Evolutionary conservation across 1,140 invertebrate species (phyloP).

Genomic region (Caenorhabditis latens): DNA sequence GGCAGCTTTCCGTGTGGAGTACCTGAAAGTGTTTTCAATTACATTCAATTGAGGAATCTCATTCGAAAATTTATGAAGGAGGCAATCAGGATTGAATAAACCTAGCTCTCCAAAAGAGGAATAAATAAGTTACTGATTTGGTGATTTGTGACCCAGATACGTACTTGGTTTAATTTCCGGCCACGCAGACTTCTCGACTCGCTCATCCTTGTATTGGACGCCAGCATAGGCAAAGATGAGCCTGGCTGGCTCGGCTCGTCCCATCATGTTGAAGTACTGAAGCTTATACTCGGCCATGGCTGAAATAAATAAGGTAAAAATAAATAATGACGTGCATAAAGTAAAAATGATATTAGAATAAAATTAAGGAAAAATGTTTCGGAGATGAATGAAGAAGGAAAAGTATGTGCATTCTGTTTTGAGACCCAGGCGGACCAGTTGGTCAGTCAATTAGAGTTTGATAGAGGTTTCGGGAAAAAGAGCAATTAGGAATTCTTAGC

Average conservation of each 20-base stretch:
- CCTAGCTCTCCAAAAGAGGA: neutral
- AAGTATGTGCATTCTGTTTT: neutral
- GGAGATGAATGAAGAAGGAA: neutral
- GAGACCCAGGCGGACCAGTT: neutral
- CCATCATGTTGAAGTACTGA: constrained; percentile 67
- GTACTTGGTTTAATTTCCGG: constrained; percentile 63
- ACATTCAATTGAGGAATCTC: neutral
- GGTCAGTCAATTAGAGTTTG: neutral
- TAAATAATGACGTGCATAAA: neutral
- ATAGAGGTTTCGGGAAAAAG: neutral
- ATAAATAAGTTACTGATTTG: neutral
- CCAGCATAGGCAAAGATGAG: constrained; percentile 68
- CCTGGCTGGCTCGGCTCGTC: constrained; percentile 67
- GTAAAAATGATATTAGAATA: neutral
- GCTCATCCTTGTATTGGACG: constrained; percentile 66
- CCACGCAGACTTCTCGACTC: constrained; percentile 67
- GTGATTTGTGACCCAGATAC: neutral
- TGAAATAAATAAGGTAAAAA: neutral
- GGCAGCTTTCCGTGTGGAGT: constrained; percentile 69
- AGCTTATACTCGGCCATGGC: constrained; percentile 65
- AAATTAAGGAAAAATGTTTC: neutral
- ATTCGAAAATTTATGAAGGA: too few species aligned
- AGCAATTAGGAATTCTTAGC: neutral
- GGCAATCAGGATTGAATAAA: too few species aligned
- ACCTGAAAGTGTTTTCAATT: constrained; percentile 40